Evolutionary conservation across 1,140 invertebrate species (phyloP).

Genomic region (Anthonomus grandis): DNA sequence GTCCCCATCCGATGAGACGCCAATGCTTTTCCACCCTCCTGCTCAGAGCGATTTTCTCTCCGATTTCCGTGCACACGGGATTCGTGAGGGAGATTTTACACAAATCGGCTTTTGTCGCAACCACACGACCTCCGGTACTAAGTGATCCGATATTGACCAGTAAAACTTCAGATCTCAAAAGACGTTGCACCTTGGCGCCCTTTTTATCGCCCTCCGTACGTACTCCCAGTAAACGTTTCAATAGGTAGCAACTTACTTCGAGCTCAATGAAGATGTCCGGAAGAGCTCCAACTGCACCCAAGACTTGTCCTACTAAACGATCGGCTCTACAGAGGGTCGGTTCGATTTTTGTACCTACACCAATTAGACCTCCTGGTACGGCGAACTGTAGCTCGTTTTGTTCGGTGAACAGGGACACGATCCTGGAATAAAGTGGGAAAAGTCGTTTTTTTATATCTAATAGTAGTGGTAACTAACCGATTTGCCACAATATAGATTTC

Average conservation of each 20-base stretch:
- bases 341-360: slow-evolving; percentile 99
- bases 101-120: slow-evolving; percentile 95
- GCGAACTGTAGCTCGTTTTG: slow-evolving; percentile 99
- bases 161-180: slow-evolving; percentile 84
- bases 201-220: slow-evolving; percentile 99
- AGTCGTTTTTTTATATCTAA: too few relatives aligned
- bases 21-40: slow-evolving; percentile 98
- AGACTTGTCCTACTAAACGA: slow-evolving; percentile 95
- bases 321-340: slow-evolving; percentile 97
- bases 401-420: slow-evolving; percentile 98
- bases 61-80: slow-evolving; percentile 98
- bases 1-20: slow-evolving; percentile 97
- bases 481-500: too few relatives aligned
- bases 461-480: too few relatives aligned
- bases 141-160: slow-evolving; percentile 99
- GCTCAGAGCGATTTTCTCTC: slow-evolving; percentile 97
- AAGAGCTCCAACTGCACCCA: slow-evolving; percentile 94
- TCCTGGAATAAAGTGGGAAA: slow-evolving; percentile 54
- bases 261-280: slow-evolving; percentile 98
- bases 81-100: slow-evolving; percentile 96
- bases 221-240: slow-evolving; percentile 93
- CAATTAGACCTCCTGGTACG: slow-evolving; percentile 96
- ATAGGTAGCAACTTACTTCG: slow-evolving; percentile 93
- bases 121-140: slow-evolving; percentile 94
- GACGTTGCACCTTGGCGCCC: slow-evolving; percentile 92